Base-by-base conservation (phyloP, 2,797 vertebrate genomes). In the Catostomus latipinnis region DNA sequence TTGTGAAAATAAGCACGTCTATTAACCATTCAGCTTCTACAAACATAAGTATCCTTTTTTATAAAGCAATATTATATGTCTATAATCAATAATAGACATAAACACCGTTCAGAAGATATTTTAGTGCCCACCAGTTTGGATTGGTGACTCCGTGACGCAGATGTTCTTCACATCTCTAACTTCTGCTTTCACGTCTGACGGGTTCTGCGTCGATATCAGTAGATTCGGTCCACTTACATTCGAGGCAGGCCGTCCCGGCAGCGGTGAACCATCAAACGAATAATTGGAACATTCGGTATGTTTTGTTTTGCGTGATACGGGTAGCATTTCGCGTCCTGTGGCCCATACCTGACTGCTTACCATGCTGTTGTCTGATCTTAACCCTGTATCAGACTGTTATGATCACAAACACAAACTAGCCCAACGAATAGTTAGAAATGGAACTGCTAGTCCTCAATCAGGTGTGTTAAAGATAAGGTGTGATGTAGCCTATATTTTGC, bases 81-180 rank as follows among this genome's bases (percentile, higher is more conserved):
- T 7, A 0, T 8, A 53, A 4, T 50, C 11, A 22, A 16, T 49
- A 4, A 13, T 34, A 16, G 5, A 69, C 22, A 61, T 8, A 6
- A 48, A 22, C 34, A n/a, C 18, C 13, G 7, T 45, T 4, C 6
- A 48, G 46, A 54, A 8, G 10, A 1, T 18, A 12, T 0, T 5
- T n/a, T 45, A 60, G n/a, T 74, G 34, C 76, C 12, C 52, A 85
- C 84, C 84, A 82, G 14, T 70, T 63, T 22, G 45, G 22, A 8
- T 4, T n/a, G 16, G 13, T 5, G 58, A 22, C 53, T 8, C 12
- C 13, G 12, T 22, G 6, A 65, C 14, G 1, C 46, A 6, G 58
- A 14, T 63, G 49, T 13, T 61, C 57, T 43, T 16, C 8, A 4
- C 11, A 14, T 62, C 46, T 11, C 18, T 22, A 0, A 34, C 22